These are phyloP conservation scores for Aethes cnicana DNA, from an alignment of 2,888 invertebrate species.

Conservation along the genomic window DNA sequence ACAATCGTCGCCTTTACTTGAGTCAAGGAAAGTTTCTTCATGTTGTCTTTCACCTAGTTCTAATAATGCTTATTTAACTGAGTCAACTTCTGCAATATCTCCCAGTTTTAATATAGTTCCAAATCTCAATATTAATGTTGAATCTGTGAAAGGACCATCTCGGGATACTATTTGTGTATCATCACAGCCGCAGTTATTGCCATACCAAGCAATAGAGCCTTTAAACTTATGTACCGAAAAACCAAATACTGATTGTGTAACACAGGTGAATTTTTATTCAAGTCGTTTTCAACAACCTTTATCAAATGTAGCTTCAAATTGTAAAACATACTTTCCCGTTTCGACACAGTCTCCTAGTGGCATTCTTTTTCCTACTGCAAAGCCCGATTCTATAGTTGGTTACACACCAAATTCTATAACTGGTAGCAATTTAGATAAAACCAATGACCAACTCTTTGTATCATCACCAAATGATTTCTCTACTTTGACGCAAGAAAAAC, in stretches of 20 bases:
- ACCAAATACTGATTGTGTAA: background rate
- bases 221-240: no score
- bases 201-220: background rate
- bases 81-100: background rate
- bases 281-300: background rate
- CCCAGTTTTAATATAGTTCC: background rate
- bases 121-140: background rate
- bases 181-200: background rate
- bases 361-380: background rate
- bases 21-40: background rate
- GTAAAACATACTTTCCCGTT: background rate
- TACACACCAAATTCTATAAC: no score
- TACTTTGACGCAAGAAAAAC: no score
- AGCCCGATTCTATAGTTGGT: no score
- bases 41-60: background rate
- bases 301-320: background rate
- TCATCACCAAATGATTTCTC: no score
- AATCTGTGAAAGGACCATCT: background rate
- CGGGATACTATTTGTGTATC: slow-evolving; percentile 1
- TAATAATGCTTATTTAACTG: background rate
- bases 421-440: no score
- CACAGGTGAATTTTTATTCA: background rate
- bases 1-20: background rate
- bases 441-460: no score
- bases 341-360: background rate